Base-by-base conservation (phyloP, 2,797 vertebrate species). In the Acanthurus leucopareius region DNA sequence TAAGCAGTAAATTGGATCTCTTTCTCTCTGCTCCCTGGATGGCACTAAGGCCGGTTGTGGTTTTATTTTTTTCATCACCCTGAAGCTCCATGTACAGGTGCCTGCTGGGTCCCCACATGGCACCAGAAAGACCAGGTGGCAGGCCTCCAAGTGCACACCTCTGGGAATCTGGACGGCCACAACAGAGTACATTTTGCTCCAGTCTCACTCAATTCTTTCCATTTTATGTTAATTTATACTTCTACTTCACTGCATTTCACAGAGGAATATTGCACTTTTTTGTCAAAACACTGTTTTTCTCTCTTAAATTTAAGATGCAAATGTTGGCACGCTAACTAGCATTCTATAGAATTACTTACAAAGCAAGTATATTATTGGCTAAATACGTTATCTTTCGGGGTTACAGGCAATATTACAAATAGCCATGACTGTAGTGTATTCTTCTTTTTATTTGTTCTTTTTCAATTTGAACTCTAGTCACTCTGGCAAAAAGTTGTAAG, bases 1-100 rank as follows among this genome's bases (percentile, higher is more conserved):
- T 81, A 86, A 88, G 91, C 81, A 75, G 65, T 70, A 85, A 90
- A 92, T 88, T 82, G 86, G 86, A 90, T 91, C 77, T 70, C 25
- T 87, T 60, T 85, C 71, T 76, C 61, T 63, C 60, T 53, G 57
- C 77, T 83, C 54, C 25, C 53, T 59, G 70, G 69, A 84, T 89
- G 77, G 83, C 83, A 75, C 73, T 77, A 49, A 19, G 73, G 53
- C 79, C 68, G 69, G 49, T 61, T 58, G 75, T 20, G 82, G 75
- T 88, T 86, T 84, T 57, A 77, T 25, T 25, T 25, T 87, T 86
- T 81, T 73, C 61, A 61, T 86, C 83, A 63, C 47, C 38, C 75
- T 28, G 69, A 66, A 84, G 80, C 69, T 73, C 57, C 59, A 7
- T 52, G 42, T 72, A 79, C 28, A 52, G 72, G 69, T 22, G 38